Conservation (phyloP, 2,113 vertebrate species). For the Odontesthes bonariensis region DNA sequence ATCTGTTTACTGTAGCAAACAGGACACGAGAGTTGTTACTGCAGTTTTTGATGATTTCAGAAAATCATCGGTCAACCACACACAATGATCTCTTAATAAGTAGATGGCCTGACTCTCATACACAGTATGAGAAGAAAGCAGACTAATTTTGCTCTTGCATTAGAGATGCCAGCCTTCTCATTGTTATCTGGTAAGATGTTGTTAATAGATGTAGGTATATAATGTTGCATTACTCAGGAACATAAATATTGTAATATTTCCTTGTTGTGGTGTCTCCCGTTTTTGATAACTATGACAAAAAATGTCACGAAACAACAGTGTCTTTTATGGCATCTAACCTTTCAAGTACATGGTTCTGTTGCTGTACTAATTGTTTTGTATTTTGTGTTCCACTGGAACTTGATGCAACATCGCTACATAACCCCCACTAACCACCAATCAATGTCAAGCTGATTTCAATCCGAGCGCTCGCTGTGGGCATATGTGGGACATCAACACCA, state of each 20-base stretch:
- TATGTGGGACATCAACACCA: background rate
- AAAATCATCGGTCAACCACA: too few species aligned
- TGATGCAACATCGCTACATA: background rate
- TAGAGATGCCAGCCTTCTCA: background rate
- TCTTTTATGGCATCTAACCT: background rate
- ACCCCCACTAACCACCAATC: slow-evolving; percentile 1
- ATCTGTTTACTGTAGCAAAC: too few species aligned
- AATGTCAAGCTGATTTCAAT: background rate
- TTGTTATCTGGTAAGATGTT: too few species aligned
- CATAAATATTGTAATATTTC: too few species aligned
- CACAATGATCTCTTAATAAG: background rate
- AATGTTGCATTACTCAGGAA: too few species aligned
- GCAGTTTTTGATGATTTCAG: too few species aligned
- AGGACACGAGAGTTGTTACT: too few species aligned
- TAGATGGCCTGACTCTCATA: too few species aligned
- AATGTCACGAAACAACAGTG: background rate
- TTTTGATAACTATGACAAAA: slow-evolving; percentile 2
- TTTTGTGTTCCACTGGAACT: slow-evolving; percentile 1
- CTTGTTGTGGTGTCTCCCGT: background rate
- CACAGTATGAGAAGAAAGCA: background rate
- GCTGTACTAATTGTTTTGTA: background rate
- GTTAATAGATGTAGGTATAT: background rate
- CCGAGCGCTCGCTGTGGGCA: background rate
- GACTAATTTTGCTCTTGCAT: background rate
- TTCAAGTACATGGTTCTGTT: background rate